Percentiles rank a stretch among this genome's conserved stretches.
Conservation (phyloP, 2,113 vertebrate species). For the Syrrhaptes paradoxus region DNA sequence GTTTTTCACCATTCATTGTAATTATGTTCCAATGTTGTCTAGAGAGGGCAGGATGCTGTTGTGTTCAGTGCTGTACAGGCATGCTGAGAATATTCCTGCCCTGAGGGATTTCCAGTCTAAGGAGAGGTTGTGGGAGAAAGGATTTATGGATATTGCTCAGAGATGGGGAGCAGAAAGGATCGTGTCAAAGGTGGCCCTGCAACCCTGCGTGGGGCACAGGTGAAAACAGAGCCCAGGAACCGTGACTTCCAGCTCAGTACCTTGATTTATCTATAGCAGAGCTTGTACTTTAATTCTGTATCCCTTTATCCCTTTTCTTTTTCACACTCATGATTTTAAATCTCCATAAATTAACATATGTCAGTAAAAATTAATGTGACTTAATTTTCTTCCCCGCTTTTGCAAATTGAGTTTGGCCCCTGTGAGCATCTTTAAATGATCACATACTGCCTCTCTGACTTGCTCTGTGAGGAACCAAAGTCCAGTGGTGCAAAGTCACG, state of each 20-base stretch:
- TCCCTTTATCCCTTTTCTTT: neutral
- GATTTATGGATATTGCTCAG: neutral
- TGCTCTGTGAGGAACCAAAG: neutral
- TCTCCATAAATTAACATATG: conserved; percentile 5
- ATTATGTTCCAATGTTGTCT: rapidly evolving
- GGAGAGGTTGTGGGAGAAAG: neutral
- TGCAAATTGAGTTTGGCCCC: conserved; percentile 19
- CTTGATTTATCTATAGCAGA: neutral
- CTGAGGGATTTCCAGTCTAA: neutral
- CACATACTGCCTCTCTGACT: neutral
- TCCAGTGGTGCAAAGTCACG: neutral
- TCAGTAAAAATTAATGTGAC: conserved; percentile 40
- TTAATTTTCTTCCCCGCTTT: conserved; percentile 31
- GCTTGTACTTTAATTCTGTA: neutral
- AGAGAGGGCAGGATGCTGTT: rapidly evolving
- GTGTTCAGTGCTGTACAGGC: neutral
- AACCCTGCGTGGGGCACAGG: neutral
- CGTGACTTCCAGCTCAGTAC: neutral
- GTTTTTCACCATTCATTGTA: neutral
- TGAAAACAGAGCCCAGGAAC: neutral
- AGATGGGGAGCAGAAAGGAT: neutral
- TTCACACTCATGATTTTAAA: conserved; percentile 1
- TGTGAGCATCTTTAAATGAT: neutral
- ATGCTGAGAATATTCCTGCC: neutral
- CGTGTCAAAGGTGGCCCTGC: neutral